These are phyloP conservation scores for Trissolcus basalis DNA, from an alignment of 1,140 invertebrate genomes.

Conservation along the genomic window DNA sequence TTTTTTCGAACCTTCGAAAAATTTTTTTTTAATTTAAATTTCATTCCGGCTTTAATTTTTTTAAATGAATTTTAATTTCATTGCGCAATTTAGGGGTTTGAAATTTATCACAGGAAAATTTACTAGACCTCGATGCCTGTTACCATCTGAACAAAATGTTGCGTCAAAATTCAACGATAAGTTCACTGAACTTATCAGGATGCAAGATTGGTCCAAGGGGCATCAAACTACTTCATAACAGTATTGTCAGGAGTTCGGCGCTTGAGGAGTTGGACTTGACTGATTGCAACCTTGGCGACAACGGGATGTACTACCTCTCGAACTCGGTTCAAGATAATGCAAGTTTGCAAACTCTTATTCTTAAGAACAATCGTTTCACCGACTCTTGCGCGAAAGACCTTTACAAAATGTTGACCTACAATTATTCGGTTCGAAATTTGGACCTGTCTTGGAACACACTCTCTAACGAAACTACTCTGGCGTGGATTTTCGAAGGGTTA, in stretches of 20 bases:
- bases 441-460: slow-evolving; percentile 76
- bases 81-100: neutral
- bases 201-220: slow-evolving; percentile 73
- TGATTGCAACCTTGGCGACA: slow-evolving; percentile 70
- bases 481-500: slow-evolving; percentile 62
- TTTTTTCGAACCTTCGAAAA: too few species aligned
- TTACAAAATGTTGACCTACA: slow-evolving; percentile 56
- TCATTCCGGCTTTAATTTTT: too few species aligned
- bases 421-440: slow-evolving; percentile 66
- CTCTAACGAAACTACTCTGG: slow-evolving; percentile 59
- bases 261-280: slow-evolving; percentile 72
- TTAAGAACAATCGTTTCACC: slow-evolving; percentile 71
- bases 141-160: slow-evolving; percentile 72
- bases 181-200: slow-evolving; percentile 67
- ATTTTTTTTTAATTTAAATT: too few species aligned
- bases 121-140: slow-evolving; percentile 70
- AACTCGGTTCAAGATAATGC: slow-evolving; percentile 55
- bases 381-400: slow-evolving; percentile 59
- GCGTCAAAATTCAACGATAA: slow-evolving; percentile 63
- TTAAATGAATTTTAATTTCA: too few species aligned
- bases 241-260: slow-evolving; percentile 56
- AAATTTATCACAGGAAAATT: slow-evolving; percentile 69
- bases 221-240: slow-evolving; percentile 62
- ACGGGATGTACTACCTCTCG: slow-evolving; percentile 69
- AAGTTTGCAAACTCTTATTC: slow-evolving; percentile 63